These are phyloP conservation scores for Aurelia aurita DNA, from an alignment of 30 jellyfish, hydroid and myxozoan species.

Conservation along the genomic window DNA sequence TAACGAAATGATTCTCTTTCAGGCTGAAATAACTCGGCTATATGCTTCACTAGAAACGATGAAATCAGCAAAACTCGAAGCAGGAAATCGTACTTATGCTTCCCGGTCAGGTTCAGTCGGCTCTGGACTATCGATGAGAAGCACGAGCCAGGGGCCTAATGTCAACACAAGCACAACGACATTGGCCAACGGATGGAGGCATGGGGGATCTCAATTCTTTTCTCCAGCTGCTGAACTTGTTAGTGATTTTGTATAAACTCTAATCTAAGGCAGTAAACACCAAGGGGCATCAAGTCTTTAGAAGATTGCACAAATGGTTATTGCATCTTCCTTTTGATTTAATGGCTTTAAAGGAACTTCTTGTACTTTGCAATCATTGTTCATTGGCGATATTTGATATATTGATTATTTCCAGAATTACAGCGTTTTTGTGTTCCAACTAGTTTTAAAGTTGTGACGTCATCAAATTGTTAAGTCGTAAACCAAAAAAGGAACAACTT, in stretches of 20 bases:
- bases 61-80: conserved; percentile 64
- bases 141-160: conserved; percentile 40
- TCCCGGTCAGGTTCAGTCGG: conserved; percentile 29
- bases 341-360: too few relatives aligned
- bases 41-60: conserved; percentile 61
- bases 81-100: conserved; percentile 28
- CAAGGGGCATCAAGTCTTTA: neutral
- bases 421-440: too few relatives aligned
- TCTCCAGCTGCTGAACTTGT: conserved; percentile 71
- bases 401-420: too few relatives aligned
- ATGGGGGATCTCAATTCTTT: conserved; percentile 49
- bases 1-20: neutral
- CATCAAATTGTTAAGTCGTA: too few relatives aligned
- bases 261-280: neutral
- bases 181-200: conserved; percentile 29
- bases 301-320: neutral
- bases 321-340: too few relatives aligned
- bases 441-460: too few relatives aligned
- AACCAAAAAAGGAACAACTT: too few relatives aligned
- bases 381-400: too few relatives aligned
- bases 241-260: conserved; percentile 39
- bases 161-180: conserved; percentile 21
- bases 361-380: too few relatives aligned
- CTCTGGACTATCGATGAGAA: conserved; percentile 29
- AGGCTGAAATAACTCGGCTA: conserved; percentile 72